Conservation (phyloP, 1,140 invertebrate species). For the Lutraria rhynchaena region DNA sequence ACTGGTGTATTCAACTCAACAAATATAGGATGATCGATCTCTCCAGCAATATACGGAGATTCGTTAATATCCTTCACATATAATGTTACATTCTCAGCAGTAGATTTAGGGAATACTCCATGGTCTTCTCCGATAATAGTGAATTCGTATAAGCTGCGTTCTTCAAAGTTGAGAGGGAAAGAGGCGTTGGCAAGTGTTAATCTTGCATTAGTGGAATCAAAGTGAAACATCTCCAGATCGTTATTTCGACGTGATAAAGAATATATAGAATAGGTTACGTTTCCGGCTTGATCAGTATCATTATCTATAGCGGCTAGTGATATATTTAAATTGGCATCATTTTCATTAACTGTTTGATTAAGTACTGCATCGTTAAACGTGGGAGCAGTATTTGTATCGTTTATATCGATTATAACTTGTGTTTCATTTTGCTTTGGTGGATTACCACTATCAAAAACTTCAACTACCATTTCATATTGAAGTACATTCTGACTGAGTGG, state of each 20-base stretch:
- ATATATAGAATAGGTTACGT: too few species aligned
- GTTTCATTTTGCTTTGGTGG: not conserved
- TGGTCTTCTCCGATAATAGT: not conserved
- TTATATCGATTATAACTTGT: not conserved
- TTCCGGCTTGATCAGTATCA: too few species aligned
- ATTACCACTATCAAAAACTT: constrained; percentile 19
- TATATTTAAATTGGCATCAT: too few species aligned
- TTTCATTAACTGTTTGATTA: too few species aligned
- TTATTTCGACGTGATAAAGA: too few species aligned
- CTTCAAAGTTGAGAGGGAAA: not conserved
- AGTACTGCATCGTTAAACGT: not conserved
- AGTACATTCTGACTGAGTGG: not conserved
- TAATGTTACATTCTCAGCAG: not conserved
- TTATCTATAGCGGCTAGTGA: too few species aligned
- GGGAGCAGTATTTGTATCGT: not conserved
- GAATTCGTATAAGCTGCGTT: not conserved
- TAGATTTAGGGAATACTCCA: not conserved
- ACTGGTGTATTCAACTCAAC: not conserved
- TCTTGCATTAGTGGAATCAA: not conserved
- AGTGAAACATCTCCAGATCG: not conserved
- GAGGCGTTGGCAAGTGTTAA: not conserved
- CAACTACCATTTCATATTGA: constrained; percentile 4
- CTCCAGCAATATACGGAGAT: not conserved
- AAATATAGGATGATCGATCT: not conserved
- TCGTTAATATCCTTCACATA: constrained; percentile 25